phyloP scores from a whole-genome alignment of 1,140 invertebrate genomes.

The Heliconius nattereri region DNA sequence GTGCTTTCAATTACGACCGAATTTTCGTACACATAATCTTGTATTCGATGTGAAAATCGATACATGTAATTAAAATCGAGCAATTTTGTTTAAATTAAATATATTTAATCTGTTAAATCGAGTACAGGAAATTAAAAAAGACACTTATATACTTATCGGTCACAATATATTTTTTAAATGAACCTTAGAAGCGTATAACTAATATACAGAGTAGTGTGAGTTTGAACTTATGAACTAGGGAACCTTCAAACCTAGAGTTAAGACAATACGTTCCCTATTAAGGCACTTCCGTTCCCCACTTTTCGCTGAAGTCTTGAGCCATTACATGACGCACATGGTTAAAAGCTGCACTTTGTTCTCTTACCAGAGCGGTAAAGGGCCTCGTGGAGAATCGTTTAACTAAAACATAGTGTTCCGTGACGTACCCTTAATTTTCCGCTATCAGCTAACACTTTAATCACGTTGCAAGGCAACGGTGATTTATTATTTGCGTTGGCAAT shows the following conservation, averaged over 20 bases:
- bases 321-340: no score
- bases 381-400: neutral
- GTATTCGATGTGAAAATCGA: constrained; percentile 16
- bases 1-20: neutral
- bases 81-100: constrained; percentile 1
- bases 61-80: constrained; percentile 17
- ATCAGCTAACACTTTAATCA: constrained; percentile 39
- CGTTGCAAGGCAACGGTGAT: constrained; percentile 27
- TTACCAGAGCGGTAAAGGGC: no score
- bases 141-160: neutral
- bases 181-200: no score
- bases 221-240: no score
- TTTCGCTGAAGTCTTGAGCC: no score
- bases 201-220: no score
- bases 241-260: no score
- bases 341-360: no score
- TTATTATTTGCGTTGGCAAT: constrained; percentile 39
- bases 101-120: neutral
- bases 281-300: no score
- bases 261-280: no score
- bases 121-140: neutral
- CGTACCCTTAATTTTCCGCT: constrained; percentile 40
- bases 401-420: constrained; percentile 3
- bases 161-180: no score
- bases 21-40: constrained; percentile 11